Conservation (phyloP, 2,888 invertebrate species). For the Linnaemya tessellans region DNA sequence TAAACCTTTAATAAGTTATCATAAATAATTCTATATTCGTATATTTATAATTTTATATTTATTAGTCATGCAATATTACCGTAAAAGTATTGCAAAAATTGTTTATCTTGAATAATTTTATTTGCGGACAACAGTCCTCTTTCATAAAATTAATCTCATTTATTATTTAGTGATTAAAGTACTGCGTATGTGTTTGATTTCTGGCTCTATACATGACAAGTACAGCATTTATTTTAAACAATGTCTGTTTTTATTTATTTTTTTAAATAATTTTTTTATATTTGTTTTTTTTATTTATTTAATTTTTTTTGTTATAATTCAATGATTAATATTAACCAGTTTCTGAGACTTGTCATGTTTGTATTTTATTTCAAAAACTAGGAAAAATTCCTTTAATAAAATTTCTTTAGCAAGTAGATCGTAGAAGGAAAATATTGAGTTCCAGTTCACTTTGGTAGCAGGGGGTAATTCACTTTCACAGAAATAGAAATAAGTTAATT, state of each 20-base stretch:
- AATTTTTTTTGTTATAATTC: neutral
- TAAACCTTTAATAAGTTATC: too few species aligned
- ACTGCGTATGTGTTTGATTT: neutral
- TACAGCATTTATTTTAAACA: neutral
- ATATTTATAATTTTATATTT: neutral
- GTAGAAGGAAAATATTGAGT: too few species aligned
- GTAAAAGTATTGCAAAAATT: neutral
- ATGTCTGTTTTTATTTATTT: neutral
- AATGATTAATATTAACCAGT: neutral
- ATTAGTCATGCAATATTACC: neutral
- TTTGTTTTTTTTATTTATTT: neutral
- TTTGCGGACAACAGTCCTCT: neutral
- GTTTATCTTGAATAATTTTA: constrained; percentile 1
- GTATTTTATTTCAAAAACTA: too few species aligned
- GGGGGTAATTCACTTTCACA: neutral
- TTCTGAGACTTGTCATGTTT: neutral
- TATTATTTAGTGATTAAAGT: neutral
- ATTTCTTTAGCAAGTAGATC: too few species aligned
- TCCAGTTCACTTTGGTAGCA: neutral
- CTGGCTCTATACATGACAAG: neutral
- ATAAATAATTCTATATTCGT: neutral
- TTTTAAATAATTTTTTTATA: neutral
- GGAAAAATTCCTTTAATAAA: too few species aligned
- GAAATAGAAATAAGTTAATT: neutral
- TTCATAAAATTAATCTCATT: constrained; percentile 1